Conservation (phyloP, 2,797 vertebrate genomes). For the Semaprochilodus insignis region DNA sequence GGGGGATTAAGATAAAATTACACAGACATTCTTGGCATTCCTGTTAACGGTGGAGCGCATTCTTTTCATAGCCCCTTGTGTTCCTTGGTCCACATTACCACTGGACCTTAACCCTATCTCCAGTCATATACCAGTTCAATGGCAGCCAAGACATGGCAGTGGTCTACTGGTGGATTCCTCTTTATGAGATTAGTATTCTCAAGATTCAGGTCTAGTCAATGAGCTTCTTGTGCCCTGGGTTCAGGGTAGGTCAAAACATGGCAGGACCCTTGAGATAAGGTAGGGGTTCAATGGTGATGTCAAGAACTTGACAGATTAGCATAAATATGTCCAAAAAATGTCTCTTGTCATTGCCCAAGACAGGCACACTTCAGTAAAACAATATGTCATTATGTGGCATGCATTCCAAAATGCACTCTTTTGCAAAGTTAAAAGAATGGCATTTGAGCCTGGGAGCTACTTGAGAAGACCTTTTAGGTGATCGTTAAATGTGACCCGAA, state of each 20-base stretch:
- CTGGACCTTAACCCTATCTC: constrained; percentile 15
- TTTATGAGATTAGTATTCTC: not conserved
- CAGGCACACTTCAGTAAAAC: not conserved
- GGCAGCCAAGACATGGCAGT: not conserved
- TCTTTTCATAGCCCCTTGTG: constrained; percentile 73
- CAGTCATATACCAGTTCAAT: not conserved
- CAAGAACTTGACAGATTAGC: not conserved
- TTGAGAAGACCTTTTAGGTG: not conserved
- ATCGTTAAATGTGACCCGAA: not conserved
- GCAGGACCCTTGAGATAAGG: not conserved
- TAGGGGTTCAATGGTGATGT: not conserved
- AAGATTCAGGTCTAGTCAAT: not conserved
- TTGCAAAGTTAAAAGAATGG: not conserved
- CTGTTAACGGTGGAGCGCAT: constrained; percentile 74
- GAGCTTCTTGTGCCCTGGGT: not conserved
- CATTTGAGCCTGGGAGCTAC: not conserved
- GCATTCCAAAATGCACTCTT: not conserved
- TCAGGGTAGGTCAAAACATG: not conserved
- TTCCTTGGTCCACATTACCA: constrained; percentile 54
- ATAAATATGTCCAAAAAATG: not conserved
- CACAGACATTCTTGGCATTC: constrained; percentile 81
- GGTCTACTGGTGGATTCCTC: not conserved
- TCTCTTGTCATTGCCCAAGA: not conserved
- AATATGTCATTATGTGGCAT: not conserved
- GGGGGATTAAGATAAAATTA: constrained; percentile 69